Evolutionary conservation across 2,113 vertebrate species (phyloP), one percentile per base, ranked within the genome.

Genomic region (Amblyopsis rosae): DNA sequence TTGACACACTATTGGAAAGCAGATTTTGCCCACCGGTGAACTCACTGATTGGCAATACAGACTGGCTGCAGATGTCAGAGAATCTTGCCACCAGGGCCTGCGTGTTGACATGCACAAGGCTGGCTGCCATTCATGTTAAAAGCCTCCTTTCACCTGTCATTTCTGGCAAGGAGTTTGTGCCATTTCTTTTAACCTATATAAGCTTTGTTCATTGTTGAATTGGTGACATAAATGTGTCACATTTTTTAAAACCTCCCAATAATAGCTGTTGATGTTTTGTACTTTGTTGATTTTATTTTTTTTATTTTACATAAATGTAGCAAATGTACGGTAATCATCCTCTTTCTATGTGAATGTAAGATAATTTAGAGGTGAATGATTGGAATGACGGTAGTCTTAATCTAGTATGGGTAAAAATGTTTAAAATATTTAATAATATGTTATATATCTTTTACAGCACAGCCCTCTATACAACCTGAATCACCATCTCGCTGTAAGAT

Each of bases 271-370:
- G 48, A 80, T 82, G 35, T 86, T 87, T 19, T 76, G 62, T 75
- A 67, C n/a, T 56, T 67, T 47, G 41, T 50, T 62, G 17, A 66
- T 61, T 67, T 67, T 32, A 59, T 65, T 57, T 2, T 2, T 41
- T 41, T 56, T 72, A 62, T 67, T 55, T 33, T 73, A 63, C n/a
- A 48, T 77, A 82, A 85, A 82, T 80, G 85, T 90, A 88, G 86
- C 88, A 89, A 69, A 73, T 83, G 70, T 84, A 26, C 26, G 26
- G 26, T 26, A 76, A 77, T 87, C 70, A 77, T 90, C 71, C 61
- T 68, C 26, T 82, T 62, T 75, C 72, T 69, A 70, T 80, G 69
- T 82, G 88, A 88, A 88, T 89, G 84, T 88, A 75, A n/a, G 13
- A 32, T 63, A 79, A 68, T 57, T 61, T 82, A 57, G 49, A 76